A percentile compares a stretch with the other conserved stretches of the same genome.
Conservation (phyloP, 2,797 vertebrate genomes). For the Sebastes elongatus region DNA sequence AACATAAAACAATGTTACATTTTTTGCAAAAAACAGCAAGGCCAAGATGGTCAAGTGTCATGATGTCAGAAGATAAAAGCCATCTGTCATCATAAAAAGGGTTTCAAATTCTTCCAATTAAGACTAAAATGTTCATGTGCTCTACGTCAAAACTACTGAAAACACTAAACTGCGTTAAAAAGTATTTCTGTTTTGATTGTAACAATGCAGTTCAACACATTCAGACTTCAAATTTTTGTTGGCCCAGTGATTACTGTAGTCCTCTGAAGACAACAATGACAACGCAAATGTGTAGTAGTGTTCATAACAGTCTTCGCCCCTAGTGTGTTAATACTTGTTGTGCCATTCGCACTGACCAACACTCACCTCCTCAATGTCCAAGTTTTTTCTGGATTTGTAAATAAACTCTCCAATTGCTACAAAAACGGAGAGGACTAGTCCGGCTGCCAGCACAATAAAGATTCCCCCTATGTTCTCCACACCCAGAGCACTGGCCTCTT, state of each 20-base stretch:
- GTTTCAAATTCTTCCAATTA: constrained; percentile 42
- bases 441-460: constrained; percentile 97
- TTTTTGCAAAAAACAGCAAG: constrained; percentile 67
- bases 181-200: constrained; percentile 68
- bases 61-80: constrained; percentile 50
- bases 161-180: constrained; percentile 66
- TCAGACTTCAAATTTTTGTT: constrained; percentile 35
- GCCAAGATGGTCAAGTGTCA: constrained; percentile 72
- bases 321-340: constrained; percentile 80
- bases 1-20: constrained; percentile 56
- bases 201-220: constrained; percentile 71
- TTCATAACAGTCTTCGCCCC: constrained; percentile 31
- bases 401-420: constrained; percentile 98
- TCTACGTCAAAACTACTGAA: constrained; percentile 71
- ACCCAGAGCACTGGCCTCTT: constrained; percentile 95
- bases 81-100: constrained; percentile 53
- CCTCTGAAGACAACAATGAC: constrained; percentile 38
- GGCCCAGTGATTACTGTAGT: constrained; percentile 39
- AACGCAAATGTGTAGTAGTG: constrained; percentile 27
- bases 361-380: constrained; percentile 94
- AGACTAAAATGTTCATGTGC: constrained; percentile 63
- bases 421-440: constrained; percentile 96
- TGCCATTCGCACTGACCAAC: constrained; percentile 85
- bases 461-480: constrained; percentile 98
- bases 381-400: constrained; percentile 94